These are phyloP conservation scores for Oasisia sp. DNA, from an alignment of 2,888 invertebrate species.

Conservation along the genomic window DNA sequence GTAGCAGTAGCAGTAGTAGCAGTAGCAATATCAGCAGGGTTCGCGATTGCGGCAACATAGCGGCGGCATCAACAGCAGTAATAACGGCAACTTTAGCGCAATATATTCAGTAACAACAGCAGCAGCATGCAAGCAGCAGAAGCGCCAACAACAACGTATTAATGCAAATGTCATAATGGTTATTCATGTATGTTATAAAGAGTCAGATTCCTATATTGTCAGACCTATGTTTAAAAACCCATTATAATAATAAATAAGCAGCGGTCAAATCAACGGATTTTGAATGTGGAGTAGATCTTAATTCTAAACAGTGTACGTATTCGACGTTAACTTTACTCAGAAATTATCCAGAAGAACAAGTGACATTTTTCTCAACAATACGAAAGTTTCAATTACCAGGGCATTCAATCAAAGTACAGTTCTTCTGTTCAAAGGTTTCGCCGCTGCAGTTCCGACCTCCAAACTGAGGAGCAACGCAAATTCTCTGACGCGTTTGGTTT, in stretches of 20 bases:
- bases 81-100: no score
- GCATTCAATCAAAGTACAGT: slow-evolving; percentile 1
- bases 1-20: no score
- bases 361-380: background rate
- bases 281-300: background rate
- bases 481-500: background rate
- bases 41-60: no score
- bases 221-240: no score
- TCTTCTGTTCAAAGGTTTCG: background rate
- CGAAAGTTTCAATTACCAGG: background rate
- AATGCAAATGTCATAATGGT: no score
- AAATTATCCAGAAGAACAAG: background rate
- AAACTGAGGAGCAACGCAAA: background rate
- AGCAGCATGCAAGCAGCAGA: background rate
- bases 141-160: no score
- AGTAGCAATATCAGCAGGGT: no score
- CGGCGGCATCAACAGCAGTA: no score
- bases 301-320: background rate
- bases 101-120: background rate
- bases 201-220: no score
- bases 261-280: background rate
- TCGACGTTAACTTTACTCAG: background rate
- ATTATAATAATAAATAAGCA: background rate
- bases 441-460: slow-evolving; percentile 20
- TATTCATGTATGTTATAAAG: no score